Base-by-base conservation (phyloP, 2,113 vertebrate species). In the Pterocles orientalis region DNA sequence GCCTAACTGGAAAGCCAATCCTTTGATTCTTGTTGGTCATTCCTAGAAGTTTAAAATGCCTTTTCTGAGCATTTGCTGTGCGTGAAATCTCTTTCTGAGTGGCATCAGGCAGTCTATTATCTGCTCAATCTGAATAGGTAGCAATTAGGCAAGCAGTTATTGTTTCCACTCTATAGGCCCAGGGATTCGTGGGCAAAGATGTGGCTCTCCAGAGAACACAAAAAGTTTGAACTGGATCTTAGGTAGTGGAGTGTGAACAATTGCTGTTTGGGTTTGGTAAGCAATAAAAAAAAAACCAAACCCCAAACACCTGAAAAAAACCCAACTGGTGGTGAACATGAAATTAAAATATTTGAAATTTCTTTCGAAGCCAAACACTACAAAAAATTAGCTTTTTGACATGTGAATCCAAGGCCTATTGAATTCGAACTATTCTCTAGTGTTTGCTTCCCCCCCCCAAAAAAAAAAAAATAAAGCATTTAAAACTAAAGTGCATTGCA, bases 291-390 rank as follows among this genome's bases (percentile, higher is more conserved):
- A 54, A 7, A n/a, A n/a, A n/a, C n/a, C n/a, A n/a, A n/a, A n/a
- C n/a, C 0, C 3, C 9, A 39, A 66, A 39, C 12, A 51, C 6
- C 10, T 14, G 39, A 39, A 62, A 78, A 91, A 68, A 7, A 1
- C 4, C 5, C 7, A 69, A 18, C 10, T 28, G 11, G 3, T 29
- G 5, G 12, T 79, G 71, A 36, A 39, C 29, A 45, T 0, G 0
- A 72, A 75, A 47, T 39, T 8, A 29, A 89, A 82, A 57, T 64
- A 19, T 64, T 79, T 76, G 9, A 23, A 36, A 51, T 68, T 71
- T 2, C 4, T 62, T 89, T 82, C 62, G 53, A 68, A 75, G 43
- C 54, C 9, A 78, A 73, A 54, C 3, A n/a, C 11, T 9, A 82
- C 16, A 73, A 69, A 41, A 72, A 77, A 56, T 71, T 25, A 34